Percentiles rank a stretch among this genome's conserved stretches.
These are phyloP conservation scores for Drosophila dunni DNA, from an alignment of 1,140 invertebrate genomes.

Conservation along the genomic window DNA sequence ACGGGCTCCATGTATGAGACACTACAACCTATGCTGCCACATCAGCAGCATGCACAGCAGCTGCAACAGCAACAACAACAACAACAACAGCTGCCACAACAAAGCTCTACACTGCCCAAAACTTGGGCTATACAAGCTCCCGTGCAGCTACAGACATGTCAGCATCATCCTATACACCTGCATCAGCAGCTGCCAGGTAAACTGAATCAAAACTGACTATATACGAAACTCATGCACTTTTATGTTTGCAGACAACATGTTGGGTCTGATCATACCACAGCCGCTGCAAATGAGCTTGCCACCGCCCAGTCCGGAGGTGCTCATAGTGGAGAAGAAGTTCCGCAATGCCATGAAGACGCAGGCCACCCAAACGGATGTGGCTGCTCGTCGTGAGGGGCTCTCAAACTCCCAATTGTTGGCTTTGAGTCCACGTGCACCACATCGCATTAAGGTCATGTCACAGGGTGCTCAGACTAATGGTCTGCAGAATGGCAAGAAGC, in stretches of 20 bases:
- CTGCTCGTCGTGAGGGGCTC: constrained; percentile 86
- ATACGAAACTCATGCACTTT: not conserved
- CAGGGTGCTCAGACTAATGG: constrained; percentile 95
- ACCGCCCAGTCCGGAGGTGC: constrained; percentile 74
- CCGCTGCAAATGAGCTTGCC: constrained; percentile 59
- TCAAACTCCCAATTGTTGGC: constrained; percentile 90
- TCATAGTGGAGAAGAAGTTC: constrained; percentile 90
- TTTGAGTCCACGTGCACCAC: constrained; percentile 90
- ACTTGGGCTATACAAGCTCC: constrained; percentile 56
- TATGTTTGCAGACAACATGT: constrained; percentile 57
- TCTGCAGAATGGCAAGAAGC: constrained; percentile 88
- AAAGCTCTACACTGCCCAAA: constrained; percentile 63
- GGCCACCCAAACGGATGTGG: constrained; percentile 94
- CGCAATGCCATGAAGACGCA: constrained; percentile 95
- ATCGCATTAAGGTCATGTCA: constrained; percentile 93
- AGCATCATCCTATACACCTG: constrained; percentile 77
- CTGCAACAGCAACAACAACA: constrained; percentile 16
- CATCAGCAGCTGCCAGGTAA: constrained; percentile 69
- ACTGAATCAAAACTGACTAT: not conserved
- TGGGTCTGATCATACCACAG: constrained; percentile 67
- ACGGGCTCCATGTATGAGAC: constrained; percentile 76
- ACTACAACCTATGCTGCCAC: constrained; percentile 61
- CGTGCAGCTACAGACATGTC: constrained; percentile 65
- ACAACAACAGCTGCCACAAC: constrained; percentile 30
- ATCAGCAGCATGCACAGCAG: constrained; percentile 41